phyloP scores from a whole-genome alignment of 2,113 vertebrate genomes.

The Capreolus pygargus region DNA sequence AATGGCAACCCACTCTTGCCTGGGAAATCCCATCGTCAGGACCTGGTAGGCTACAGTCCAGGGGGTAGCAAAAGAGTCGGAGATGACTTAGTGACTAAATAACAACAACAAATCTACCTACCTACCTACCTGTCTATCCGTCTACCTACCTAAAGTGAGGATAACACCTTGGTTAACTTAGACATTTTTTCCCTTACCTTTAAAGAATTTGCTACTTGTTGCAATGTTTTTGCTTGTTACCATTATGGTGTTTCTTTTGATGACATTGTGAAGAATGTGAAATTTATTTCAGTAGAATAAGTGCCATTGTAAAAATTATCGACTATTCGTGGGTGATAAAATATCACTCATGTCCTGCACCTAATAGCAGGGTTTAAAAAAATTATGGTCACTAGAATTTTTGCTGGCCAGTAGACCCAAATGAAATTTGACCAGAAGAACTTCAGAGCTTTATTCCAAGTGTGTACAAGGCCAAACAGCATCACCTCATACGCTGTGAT shows the following conservation, averaged over 20 bases:
- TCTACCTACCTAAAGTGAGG: background rate
- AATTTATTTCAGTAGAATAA: constrained; percentile 12
- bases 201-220: background rate
- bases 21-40: background rate
- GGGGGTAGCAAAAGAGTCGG: background rate
- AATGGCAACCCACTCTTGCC: background rate
- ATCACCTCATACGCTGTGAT: background rate
- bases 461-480: background rate
- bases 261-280: background rate
- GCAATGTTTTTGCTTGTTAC: background rate
- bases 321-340: background rate
- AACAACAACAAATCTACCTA: background rate
- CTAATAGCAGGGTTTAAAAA: background rate
- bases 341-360: background rate
- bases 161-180: background rate
- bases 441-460: constrained; percentile 27
- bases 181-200: background rate
- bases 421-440: background rate
- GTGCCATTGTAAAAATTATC: background rate
- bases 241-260: constrained; percentile 12
- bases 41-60: background rate
- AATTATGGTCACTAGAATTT: background rate
- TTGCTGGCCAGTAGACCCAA: background rate
- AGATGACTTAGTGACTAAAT: background rate
- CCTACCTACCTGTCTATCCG: background rate